Evolutionary conservation across 2,888 invertebrate species (phyloP).

Genomic region (Cheilosia soror): DNA sequence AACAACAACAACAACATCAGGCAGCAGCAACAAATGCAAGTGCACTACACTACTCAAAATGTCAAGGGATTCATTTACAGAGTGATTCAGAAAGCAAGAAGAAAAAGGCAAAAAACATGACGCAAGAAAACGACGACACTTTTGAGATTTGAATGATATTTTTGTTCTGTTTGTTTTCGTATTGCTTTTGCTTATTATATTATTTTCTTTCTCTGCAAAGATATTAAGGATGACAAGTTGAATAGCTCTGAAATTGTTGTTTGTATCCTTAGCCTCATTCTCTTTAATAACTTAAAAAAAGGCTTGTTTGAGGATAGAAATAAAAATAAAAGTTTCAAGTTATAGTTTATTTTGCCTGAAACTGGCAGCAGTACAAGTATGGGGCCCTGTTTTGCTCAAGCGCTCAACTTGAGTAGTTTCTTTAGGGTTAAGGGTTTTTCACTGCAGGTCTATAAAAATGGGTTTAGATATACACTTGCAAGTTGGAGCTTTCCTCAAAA

Average conservation of each 20-base stretch:
- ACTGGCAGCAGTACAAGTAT: background rate
- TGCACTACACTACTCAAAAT: constrained; percentile 71
- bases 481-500: too few relatives aligned
- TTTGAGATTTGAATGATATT: constrained; percentile 60
- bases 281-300: constrained; percentile 24
- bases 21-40: constrained; percentile 59
- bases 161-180: constrained; percentile 9
- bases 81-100: constrained; percentile 62
- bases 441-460: too few relatives aligned
- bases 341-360: background rate
- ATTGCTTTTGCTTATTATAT: constrained; percentile 1
- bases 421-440: background rate
- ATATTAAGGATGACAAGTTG: constrained; percentile 32
- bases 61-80: constrained; percentile 74
- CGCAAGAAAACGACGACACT: constrained; percentile 56
- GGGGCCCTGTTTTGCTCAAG: background rate
- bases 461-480: too few relatives aligned
- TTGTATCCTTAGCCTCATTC: constrained; percentile 16
- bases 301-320: constrained; percentile 2
- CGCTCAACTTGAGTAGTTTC: background rate
- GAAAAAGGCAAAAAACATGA: constrained; percentile 17
- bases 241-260: constrained; percentile 24
- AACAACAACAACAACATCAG: background rate
- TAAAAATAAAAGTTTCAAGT: background rate
- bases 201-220: background rate